phyloP scores from a whole-genome alignment of 2,888 invertebrate species.

The Plusia festucae region DNA sequence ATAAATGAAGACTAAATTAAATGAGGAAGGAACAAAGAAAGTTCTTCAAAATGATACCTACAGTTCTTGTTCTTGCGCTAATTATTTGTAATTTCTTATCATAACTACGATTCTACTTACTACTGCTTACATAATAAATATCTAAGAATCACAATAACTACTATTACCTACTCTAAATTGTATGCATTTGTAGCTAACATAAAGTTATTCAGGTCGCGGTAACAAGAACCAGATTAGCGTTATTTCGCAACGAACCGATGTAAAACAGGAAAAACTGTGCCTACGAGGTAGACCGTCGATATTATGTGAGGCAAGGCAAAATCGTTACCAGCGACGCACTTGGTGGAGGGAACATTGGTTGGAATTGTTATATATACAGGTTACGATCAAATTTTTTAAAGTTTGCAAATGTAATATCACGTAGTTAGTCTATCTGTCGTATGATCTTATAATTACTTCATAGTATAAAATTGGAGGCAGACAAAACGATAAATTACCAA shows the following conservation, averaged over 20 bases:
- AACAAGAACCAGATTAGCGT: constrained; percentile 17
- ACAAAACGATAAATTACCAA: no score
- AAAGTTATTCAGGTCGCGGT: constrained; percentile 40
- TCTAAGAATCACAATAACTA: not conserved
- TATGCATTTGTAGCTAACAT: constrained; percentile 15
- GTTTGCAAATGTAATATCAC: no score
- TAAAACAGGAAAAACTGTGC: constrained; percentile 48
- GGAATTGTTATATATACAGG: constrained; percentile 2
- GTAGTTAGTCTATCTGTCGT: no score
- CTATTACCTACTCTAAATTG: not conserved
- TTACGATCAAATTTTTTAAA: constrained; percentile 7
- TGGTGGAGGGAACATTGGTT: no score
- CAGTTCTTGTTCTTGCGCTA: no score
- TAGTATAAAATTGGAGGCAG: no score
- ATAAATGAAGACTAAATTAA: no score
- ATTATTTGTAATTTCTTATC: no score
- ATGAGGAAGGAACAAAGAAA: no score
- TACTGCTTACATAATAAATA: not conserved
- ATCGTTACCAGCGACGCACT: constrained; percentile 4
- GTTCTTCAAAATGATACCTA: no score
- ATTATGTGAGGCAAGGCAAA: constrained; percentile 27
- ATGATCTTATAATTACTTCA: no score
- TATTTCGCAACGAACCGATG: constrained; percentile 33
- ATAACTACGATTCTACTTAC: not conserved
- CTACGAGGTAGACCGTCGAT: constrained; percentile 14